Percentiles rank a stretch among this genome's conserved stretches.
Evolutionary conservation across 2,797 vertebrate species (phyloP).

Genomic region (Odontamblyopus lacepedii): DNA sequence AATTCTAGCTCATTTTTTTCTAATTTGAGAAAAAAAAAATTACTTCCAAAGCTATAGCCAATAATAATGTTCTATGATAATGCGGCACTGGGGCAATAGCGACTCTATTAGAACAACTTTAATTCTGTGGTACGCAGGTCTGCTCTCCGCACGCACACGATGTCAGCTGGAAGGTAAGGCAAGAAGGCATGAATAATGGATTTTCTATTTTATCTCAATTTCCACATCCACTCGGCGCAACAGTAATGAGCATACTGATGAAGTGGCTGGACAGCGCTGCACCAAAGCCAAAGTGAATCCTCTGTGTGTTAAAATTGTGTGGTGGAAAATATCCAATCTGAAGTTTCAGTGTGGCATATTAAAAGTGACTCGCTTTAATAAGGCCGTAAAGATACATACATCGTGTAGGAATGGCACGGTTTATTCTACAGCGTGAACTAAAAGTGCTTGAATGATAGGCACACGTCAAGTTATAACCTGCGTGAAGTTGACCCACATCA

Average conservation of each 20-base stretch:
- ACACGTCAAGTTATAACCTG: not conserved
- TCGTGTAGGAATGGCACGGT: not conserved
- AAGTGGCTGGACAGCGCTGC: constrained; percentile 16
- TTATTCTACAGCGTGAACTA: not conserved
- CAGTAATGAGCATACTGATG: constrained; percentile 45
- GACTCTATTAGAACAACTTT: constrained; percentile 52
- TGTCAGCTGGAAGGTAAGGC: constrained; percentile 34
- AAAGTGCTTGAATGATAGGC: constrained; percentile 2
- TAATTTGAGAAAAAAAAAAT: constrained; percentile 39
- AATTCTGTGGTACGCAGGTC: constrained; percentile 51
- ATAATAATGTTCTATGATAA: constrained; percentile 57
- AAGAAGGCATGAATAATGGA: constrained; percentile 57
- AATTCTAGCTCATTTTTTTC: constrained; percentile 27
- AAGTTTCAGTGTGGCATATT: not conserved
- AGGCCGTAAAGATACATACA: not conserved
- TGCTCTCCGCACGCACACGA: constrained; percentile 11
- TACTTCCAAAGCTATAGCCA: constrained; percentile 54
- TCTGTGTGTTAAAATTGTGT: not conserved
- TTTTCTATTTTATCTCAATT: constrained; percentile 58
- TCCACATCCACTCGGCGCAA: constrained; percentile 31
- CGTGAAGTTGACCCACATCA: too few relatives aligned
- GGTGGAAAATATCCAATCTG: not conserved
- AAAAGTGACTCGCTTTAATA: not conserved
- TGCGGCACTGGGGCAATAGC: constrained; percentile 39
- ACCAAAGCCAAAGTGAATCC: not conserved